phyloP scores from a whole-genome alignment of 2,888 invertebrate genomes.

The Poecilus cupreus region DNA sequence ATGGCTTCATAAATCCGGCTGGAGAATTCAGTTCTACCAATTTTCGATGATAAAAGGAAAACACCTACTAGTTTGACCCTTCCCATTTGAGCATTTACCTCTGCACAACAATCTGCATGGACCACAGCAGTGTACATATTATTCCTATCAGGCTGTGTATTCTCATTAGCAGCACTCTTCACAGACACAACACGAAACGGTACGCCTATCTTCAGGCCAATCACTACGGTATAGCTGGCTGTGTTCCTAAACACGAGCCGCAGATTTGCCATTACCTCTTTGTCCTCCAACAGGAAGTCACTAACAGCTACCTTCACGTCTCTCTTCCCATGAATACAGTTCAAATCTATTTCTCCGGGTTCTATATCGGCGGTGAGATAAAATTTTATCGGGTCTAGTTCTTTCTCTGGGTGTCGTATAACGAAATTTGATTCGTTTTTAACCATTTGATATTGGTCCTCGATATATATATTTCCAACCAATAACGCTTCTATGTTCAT shows the following conservation, averaged over 20 bases:
- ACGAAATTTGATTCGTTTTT: not conserved
- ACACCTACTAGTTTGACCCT: too few relatives aligned
- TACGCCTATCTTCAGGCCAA: not conserved
- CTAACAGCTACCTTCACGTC: not conserved
- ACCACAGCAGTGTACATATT: not conserved
- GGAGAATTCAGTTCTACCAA: too few relatives aligned
- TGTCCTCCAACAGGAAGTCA: not conserved
- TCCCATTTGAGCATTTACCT: too few relatives aligned
- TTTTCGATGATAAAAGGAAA: too few relatives aligned
- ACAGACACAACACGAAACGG: not conserved
- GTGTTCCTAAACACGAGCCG: not conserved
- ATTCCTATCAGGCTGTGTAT: not conserved
- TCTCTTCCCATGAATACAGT: not conserved
- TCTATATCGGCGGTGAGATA: not conserved
- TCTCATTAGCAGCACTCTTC: not conserved
- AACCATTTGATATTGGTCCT: not conserved
- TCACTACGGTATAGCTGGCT: not conserved
- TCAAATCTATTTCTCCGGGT: not conserved
- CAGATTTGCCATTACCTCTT: not conserved
- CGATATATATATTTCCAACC: slow-evolving; percentile 14
- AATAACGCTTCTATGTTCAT: not conserved
- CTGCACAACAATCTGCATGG: not conserved
- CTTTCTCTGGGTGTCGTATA: slow-evolving; percentile 8
- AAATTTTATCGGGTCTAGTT: not conserved
- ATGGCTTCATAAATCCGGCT: too few relatives aligned